Percentiles rank a stretch among this genome's conserved stretches.
Evolutionary conservation across 37 sponge, comb jelly and placozoan species (phyloP).

Genomic region (Tethya wilhelma): DNA sequence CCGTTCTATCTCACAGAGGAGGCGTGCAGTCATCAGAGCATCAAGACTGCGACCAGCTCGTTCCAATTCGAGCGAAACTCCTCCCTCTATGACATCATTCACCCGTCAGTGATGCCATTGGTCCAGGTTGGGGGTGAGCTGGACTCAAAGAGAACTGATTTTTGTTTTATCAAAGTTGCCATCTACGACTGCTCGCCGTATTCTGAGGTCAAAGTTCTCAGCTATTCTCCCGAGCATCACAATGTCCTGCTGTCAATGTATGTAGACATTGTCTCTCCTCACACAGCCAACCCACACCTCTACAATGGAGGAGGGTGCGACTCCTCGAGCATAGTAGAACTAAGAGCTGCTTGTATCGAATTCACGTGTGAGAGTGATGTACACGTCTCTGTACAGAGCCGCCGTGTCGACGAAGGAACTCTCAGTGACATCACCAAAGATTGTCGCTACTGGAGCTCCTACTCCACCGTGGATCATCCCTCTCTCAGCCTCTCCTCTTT

Average conservation of each 20-base stretch:
- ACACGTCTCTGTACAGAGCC: constrained; percentile 28
- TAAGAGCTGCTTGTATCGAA: constrained; percentile 30
- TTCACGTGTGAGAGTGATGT: constrained; percentile 12
- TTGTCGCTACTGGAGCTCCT: constrained; percentile 37
- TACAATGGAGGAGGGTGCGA: not conserved
- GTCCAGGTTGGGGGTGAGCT: not conserved
- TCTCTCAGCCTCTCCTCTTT: constrained; percentile 19
- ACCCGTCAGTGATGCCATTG: not conserved
- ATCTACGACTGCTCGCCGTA: constrained; percentile 20
- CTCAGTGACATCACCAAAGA: not conserved
- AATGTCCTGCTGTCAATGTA: not conserved
- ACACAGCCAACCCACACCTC: not conserved
- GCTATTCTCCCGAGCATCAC: not conserved
- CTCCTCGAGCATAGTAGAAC: not conserved
- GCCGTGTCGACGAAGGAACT: not conserved
- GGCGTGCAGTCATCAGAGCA: not conserved
- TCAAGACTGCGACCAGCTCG: not conserved
- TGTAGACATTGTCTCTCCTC: not conserved
- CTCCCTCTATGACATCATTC: not conserved
- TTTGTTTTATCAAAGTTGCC: constrained; percentile 34
- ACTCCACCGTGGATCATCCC: constrained; percentile 2
- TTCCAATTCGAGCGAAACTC: constrained; percentile 18
- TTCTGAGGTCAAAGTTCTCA: constrained; percentile 16
- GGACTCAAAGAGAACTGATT: not conserved
- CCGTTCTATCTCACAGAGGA: constrained; percentile 29